Evolutionary conservation across 2,797 vertebrate genomes (phyloP), one percentile per base, ranked within the genome.

Genomic region (Fringilla coelebs): DNA sequence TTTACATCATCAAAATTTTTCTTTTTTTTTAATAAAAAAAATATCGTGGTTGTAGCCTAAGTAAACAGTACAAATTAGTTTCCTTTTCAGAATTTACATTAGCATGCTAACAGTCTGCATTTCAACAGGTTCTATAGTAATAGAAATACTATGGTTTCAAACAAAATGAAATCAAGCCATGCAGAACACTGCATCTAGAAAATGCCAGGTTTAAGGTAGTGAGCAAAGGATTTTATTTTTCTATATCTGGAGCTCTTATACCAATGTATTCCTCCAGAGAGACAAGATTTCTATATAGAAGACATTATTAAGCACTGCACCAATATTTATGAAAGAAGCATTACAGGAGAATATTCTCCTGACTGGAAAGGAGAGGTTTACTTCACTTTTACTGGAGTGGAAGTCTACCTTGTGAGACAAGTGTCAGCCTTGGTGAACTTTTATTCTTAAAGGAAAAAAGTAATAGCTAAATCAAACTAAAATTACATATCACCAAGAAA

Each of bases 71-170:
- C 21, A 76, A 81, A 87, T 94, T 66, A 48, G 11, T 84, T 78
- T 90, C 21, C 40, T 84, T 94, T 89, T 91, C 73, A 84, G 73
- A 81, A 77, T 84, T 71, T 89, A 73, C 48, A 70, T 82, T 74
- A 91, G 40, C 67, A 82, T 13, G 1, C n/a, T 72, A 77, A 62
- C 72, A 76, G 54, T 43, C 40, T 68, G 41, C 18, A 16, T 76
- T 91, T 95, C 93, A 96, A 86, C 89, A 92, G 78, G 78, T 94
- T 93, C 40, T 86, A 21, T 15, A 89, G 43, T 51, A 83, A 78
- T 36, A 86, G 55, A 91, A 85, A 88, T 57, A 49, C 26, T 41
- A 14, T 9, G 38, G 34, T 72, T 79, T 89, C 85, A 89, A 72
- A 92, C 9, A 87, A 90, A 85, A 77, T 68, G 58, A 93, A 95